phyloP scores from a whole-genome alignment of 2,113 vertebrate species.

The Rhombomys opimus region DNA sequence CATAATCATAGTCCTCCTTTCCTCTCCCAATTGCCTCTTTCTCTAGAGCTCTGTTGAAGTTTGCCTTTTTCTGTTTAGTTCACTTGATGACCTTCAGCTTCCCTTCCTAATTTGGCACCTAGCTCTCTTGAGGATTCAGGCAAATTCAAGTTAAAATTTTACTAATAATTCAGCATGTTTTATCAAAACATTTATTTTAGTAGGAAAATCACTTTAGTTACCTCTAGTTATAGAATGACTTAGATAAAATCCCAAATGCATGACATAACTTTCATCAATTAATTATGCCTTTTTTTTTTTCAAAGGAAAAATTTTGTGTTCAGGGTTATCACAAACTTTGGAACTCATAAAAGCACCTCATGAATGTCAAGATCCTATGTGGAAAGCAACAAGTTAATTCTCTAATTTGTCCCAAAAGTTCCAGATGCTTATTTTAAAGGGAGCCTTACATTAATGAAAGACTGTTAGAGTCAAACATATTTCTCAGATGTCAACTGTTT shows the following conservation, averaged over 20 bases:
- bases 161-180: constrained; percentile 37
- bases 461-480: neutral
- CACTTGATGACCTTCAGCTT: neutral
- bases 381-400: constrained; percentile 53
- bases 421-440: constrained; percentile 41
- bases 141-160: constrained; percentile 30
- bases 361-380: constrained; percentile 39
- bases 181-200: constrained; percentile 49
- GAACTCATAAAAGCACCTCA: neutral
- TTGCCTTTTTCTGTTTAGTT: constrained; percentile 1
- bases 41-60: neutral
- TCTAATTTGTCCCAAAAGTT: constrained; percentile 10
- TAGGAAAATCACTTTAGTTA: constrained; percentile 50
- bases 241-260: constrained; percentile 29
- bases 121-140: neutral
- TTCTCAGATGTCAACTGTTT: neutral
- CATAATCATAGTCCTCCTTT: neutral
- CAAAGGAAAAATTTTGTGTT: neutral
- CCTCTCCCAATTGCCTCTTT: neutral
- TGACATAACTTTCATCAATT: constrained; percentile 19
- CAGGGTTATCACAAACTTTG: neutral
- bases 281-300: constrained; percentile 40
- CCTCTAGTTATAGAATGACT: constrained; percentile 55
- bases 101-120: neutral
- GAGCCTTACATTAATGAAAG: neutral